Conservation (phyloP, 2,888 invertebrate species). For the Plebejus melissa region DNA sequence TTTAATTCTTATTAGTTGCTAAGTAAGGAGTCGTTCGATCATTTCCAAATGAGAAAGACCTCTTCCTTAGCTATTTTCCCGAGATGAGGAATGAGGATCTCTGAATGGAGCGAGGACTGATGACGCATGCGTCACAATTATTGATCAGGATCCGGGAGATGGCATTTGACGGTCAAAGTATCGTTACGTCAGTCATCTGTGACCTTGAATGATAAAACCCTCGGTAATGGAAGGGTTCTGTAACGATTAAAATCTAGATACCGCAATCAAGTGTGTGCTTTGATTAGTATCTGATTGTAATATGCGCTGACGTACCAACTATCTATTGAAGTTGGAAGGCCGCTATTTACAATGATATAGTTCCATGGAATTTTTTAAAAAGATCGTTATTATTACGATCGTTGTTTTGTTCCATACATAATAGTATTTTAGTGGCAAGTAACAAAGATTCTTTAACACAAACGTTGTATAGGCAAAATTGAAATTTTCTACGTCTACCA, state of each 20-base stretch:
- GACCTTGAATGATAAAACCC: conserved; percentile 18
- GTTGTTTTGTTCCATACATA: background rate
- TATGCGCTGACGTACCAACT: background rate
- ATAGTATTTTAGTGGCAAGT: background rate
- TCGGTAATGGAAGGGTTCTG: background rate
- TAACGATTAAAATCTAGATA: conserved; percentile 7
- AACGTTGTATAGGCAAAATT: background rate
- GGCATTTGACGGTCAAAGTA: conserved; percentile 25
- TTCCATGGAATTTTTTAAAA: background rate
- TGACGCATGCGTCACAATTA: conserved; percentile 74
- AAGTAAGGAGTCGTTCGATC: background rate
- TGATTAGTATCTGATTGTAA: background rate
- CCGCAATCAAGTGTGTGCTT: background rate
- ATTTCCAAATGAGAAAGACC: background rate
- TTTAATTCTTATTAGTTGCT: too few species aligned
- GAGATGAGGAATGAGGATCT: conserved; percentile 35
- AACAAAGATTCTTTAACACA: background rate
- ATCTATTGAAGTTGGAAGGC: background rate
- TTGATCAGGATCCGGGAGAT: conserved; percentile 63
- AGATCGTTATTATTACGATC: background rate
- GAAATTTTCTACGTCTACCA: too few species aligned
- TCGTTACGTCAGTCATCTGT: conserved; percentile 18
- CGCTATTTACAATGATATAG: background rate
- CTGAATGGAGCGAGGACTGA: conserved; percentile 45
- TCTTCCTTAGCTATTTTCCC: background rate